Conservation (phyloP, 1,140 invertebrate species). For the Yoshiicerus persimilis region DNA sequence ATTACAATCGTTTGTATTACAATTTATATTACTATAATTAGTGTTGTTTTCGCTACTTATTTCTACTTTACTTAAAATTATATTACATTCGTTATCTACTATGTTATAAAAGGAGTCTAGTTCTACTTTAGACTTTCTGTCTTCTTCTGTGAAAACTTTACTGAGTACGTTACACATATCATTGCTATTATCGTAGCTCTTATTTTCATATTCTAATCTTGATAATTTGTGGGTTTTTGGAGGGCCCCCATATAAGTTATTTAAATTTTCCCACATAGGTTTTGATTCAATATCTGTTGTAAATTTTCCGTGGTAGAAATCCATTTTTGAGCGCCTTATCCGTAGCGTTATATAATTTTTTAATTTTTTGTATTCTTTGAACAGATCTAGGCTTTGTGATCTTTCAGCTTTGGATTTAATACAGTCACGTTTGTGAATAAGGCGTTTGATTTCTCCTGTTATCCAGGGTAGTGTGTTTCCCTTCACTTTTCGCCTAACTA, state of each 20-base stretch:
- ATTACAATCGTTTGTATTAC: too few species aligned
- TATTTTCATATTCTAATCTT: too few species aligned
- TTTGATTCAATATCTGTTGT: constrained; percentile 41
- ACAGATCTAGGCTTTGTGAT: too few species aligned
- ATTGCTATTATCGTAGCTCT: neutral
- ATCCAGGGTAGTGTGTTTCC: neutral
- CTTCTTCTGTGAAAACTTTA: neutral
- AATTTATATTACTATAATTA: too few species aligned
- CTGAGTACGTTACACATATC: neutral
- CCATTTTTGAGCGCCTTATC: too few species aligned
- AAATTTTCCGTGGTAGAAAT: neutral
- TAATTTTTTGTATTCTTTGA: too few species aligned
- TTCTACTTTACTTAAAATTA: too few species aligned
- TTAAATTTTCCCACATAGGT: neutral
- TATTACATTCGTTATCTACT: too few species aligned
- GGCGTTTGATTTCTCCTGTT: neutral
- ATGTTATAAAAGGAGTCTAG: too few species aligned
- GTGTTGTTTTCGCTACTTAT: too few species aligned
- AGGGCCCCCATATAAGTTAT: too few species aligned
- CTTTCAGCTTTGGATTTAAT: neutral
- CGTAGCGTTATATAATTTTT: neutral
- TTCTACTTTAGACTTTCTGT: neutral
- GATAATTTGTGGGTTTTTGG: too few species aligned
- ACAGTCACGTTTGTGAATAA: neutral
- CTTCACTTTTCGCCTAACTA: neutral